These are phyloP conservation scores for Micromussa lordhowensis DNA, from an alignment of 92 coral and sea anemone species.

Conservation along the genomic window DNA sequence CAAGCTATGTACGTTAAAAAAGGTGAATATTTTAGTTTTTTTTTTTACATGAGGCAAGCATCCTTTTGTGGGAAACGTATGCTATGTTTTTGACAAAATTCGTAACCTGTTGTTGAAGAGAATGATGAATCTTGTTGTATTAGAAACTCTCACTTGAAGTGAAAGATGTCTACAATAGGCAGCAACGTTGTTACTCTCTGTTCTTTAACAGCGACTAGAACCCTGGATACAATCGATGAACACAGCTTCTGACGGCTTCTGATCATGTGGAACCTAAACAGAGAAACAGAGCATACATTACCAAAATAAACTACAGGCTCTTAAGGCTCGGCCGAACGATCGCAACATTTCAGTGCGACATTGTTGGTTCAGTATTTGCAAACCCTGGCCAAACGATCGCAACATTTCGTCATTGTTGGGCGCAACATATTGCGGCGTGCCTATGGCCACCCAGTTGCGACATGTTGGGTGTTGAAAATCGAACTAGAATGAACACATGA, in stretches of 20 bases:
- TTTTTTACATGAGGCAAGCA: too few relatives aligned
- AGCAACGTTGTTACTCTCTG: neutral
- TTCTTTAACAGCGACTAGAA: neutral
- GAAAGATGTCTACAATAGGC: neutral
- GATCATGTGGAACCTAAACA: slow-evolving; percentile 19
- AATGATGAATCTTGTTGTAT: neutral
- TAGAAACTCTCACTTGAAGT: neutral
- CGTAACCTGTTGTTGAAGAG: neutral
- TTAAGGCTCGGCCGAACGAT: too few relatives aligned
- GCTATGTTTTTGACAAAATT: neutral
- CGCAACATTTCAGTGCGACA: too few relatives aligned
- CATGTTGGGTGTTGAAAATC: too few relatives aligned
- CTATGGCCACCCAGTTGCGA: too few relatives aligned
- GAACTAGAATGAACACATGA: too few relatives aligned
- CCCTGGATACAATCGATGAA: neutral
- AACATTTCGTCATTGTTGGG: too few relatives aligned
- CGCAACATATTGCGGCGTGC: too few relatives aligned
- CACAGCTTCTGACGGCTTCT: neutral
- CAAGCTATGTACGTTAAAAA: neutral
- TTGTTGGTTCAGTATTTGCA: too few relatives aligned
- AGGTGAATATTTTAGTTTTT: neutral
- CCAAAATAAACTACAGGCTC: too few relatives aligned
- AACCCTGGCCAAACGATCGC: too few relatives aligned
- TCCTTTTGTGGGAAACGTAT: too few relatives aligned
- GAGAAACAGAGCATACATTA: slow-evolving; percentile 8